Percentiles rank a stretch among this genome's conserved stretches.
phyloP scores from a whole-genome alignment of 2,113 vertebrate genomes.

The Sarotherodon lohbergeri region DNA sequence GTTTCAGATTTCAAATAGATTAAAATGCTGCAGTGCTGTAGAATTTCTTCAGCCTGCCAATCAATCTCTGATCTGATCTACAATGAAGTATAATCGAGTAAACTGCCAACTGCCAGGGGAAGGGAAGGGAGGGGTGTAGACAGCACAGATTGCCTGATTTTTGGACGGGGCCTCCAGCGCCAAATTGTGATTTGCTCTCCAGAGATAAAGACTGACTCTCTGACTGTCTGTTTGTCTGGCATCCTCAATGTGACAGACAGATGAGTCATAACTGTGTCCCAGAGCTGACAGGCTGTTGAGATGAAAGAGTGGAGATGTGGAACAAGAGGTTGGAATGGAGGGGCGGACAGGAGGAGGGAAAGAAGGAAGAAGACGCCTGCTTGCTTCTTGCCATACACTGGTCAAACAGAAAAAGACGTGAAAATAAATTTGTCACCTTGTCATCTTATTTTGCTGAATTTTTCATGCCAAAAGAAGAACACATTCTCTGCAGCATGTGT shows the following conservation, averaged over 20 bases:
- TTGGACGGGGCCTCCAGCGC: conserved; percentile 29
- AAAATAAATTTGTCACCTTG: conserved; percentile 15
- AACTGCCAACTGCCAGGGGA: conserved; percentile 23
- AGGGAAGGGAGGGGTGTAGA: conserved; percentile 6
- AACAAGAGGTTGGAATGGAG: conserved; percentile 47
- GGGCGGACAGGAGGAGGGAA: not conserved
- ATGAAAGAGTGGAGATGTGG: conserved; percentile 33
- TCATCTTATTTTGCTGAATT: not conserved
- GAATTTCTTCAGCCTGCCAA: not conserved
- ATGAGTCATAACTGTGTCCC: conserved; percentile 63
- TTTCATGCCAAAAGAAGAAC: conserved; percentile 18
- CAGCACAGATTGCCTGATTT: conserved; percentile 59
- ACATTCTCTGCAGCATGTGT: not conserved
- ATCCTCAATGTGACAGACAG: conserved; percentile 60
- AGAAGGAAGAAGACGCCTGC: not conserved
- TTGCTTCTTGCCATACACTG: not conserved
- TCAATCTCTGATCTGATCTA: conserved; percentile 7
- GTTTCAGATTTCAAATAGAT: not conserved
- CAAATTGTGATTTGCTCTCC: conserved; percentile 51
- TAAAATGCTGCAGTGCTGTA: not conserved
- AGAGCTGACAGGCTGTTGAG: conserved; percentile 52
- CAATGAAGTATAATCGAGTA: conserved; percentile 18
- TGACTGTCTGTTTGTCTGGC: conserved; percentile 60
- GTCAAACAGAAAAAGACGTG: conserved; percentile 23
- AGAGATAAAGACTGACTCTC: conserved; percentile 42